Percentiles rank a stretch among this genome's conserved stretches.
Conservation (phyloP, 2,113 vertebrate genomes). For the Australoheros scitulus region DNA sequence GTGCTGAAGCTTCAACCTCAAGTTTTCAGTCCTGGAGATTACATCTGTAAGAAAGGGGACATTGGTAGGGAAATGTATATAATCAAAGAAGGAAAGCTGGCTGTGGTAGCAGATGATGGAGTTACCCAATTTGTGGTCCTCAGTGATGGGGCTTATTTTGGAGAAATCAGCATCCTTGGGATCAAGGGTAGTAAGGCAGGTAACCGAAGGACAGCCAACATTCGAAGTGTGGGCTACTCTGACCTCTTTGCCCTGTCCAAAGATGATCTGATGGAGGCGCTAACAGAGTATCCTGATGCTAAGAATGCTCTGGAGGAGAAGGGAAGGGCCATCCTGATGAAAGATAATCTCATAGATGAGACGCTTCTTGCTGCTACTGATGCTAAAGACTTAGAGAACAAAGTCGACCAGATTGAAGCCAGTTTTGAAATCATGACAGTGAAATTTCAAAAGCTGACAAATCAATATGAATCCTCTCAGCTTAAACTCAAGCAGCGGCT, state of each 20-base stretch:
- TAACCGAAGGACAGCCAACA: constrained; percentile 75
- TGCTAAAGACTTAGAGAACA: constrained; percentile 87
- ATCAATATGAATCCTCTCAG: constrained; percentile 83
- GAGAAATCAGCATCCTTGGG: constrained; percentile 76
- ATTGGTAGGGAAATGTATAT: constrained; percentile 79
- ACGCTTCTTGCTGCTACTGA: constrained; percentile 63
- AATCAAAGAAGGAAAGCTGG: constrained; percentile 74
- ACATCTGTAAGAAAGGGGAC: constrained; percentile 77
- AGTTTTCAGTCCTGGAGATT: constrained; percentile 76
- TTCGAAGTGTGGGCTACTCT: constrained; percentile 77
- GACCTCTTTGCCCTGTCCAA: constrained; percentile 76
- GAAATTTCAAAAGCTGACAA: constrained; percentile 84
- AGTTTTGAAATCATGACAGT: constrained; percentile 82
- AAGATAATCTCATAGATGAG: constrained; percentile 76
- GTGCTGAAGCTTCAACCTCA: constrained; percentile 77
- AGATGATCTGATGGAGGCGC: constrained; percentile 75
- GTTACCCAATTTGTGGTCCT: constrained; percentile 76
- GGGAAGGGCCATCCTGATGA: constrained; percentile 72
- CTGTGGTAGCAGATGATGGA: constrained; percentile 74
- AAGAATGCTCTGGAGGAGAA: constrained; percentile 70
- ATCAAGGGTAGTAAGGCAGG: constrained; percentile 78
- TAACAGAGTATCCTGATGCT: constrained; percentile 71
- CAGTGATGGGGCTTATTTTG: constrained; percentile 76
- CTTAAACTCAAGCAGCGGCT: constrained; percentile 90
- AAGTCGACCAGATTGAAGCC: constrained; percentile 81